phyloP scores from a whole-genome alignment of 2,113 vertebrate species.

The Gnathonemus echidnorhynchus region DNA sequence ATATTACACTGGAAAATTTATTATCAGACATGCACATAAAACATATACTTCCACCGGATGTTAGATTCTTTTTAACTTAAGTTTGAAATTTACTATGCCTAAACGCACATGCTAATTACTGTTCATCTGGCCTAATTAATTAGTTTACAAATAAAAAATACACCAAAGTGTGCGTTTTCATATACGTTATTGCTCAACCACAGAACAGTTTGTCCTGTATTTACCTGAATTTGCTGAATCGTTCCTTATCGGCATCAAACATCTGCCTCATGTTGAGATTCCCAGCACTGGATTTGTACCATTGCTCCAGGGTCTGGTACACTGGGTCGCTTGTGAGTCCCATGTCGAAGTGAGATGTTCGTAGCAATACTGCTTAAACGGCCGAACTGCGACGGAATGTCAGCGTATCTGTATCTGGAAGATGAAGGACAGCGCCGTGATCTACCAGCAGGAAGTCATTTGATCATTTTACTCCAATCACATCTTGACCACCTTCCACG shows the following conservation, averaged over 20 bases:
- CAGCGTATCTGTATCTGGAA: slow-evolving; percentile 29
- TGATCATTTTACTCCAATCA: slow-evolving; percentile 19
- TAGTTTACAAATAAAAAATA: neutral
- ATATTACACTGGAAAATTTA: neutral
- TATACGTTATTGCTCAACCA: neutral
- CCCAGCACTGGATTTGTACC: slow-evolving; percentile 65
- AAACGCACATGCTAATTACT: neutral
- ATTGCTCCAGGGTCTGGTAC: slow-evolving; percentile 75
- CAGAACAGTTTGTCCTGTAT: neutral
- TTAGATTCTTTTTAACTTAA: neutral
- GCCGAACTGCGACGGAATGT: slow-evolving; percentile 38
- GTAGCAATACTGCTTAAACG: slow-evolving; percentile 36
- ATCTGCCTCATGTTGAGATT: slow-evolving; percentile 76
- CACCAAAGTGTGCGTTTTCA: neutral
- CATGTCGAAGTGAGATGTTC: slow-evolving; percentile 53
- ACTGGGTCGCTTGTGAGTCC: slow-evolving; percentile 69
- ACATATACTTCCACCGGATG: neutral
- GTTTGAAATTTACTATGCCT: neutral
- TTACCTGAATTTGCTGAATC: slow-evolving; percentile 82
- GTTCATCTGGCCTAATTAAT: neutral
- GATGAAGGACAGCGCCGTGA: slow-evolving; percentile 41
- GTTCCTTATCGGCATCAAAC: slow-evolving; percentile 73
- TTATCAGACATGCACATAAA: neutral
- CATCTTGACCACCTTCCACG: neutral
- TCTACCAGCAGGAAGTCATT: slow-evolving; percentile 20